Percentiles rank a stretch among this genome's conserved stretches.
Evolutionary conservation across 2,797 vertebrate species (phyloP).

Genomic region (Myoxocephalus aenaeus): DNA sequence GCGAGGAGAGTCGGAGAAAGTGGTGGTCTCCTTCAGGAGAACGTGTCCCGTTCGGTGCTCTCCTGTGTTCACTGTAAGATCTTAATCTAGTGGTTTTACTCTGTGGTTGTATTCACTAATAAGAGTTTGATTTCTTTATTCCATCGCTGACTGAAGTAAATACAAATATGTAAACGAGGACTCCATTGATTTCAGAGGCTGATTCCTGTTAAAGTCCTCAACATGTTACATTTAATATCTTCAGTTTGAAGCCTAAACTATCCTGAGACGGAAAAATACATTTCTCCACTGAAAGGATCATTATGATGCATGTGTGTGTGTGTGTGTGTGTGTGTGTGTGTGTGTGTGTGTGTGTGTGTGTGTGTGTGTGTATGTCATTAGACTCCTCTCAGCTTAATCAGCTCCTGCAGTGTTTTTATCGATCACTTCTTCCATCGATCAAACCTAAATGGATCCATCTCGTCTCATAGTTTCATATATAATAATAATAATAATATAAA

Average conservation of each 20-base stretch:
- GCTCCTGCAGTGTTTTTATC: no score
- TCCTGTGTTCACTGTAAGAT: background rate
- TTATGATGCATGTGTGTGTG: background rate
- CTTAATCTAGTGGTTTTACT: background rate
- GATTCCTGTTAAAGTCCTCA: conserved; percentile 24
- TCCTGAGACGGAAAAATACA: background rate
- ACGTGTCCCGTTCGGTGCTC: no score
- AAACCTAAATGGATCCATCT: no score
- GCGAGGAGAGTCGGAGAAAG: background rate
- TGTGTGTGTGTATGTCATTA: no score
- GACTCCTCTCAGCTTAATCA: no score
- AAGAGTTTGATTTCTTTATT: conserved; percentile 8
- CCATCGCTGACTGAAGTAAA: conserved; percentile 29
- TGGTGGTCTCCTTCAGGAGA: background rate
- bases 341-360: no score
- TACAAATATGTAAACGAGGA: conserved; percentile 38
- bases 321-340: no score
- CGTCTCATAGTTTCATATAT: no score
- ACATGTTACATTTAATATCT: conserved; percentile 19
- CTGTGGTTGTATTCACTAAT: conserved; percentile 13
- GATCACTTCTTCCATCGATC: no score
- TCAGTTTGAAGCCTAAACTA: background rate
- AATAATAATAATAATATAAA: no score
- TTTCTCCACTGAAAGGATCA: background rate
- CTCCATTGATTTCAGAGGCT: conserved; percentile 36